Conservation (phyloP, 2,113 vertebrate genomes). For the Xenopus borealis region DNA sequence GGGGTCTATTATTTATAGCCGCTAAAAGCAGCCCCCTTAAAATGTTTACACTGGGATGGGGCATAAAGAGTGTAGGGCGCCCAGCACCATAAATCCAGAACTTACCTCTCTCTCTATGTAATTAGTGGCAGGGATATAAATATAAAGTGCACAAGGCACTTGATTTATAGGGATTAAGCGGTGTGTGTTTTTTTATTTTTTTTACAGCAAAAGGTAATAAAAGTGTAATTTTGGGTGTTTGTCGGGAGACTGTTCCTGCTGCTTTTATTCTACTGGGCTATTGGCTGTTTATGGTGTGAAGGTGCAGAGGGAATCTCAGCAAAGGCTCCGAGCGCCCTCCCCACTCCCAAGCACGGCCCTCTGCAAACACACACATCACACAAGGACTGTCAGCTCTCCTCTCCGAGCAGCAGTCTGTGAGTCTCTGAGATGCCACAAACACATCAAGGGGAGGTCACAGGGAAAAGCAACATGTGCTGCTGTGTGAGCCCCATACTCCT, state of each 20-base stretch:
- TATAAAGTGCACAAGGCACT: too few relatives aligned
- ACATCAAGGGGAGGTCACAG: constrained; percentile 11
- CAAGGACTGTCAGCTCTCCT: neutral
- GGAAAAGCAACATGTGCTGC: neutral
- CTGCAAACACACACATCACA: constrained; percentile 1
- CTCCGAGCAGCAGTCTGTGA: neutral
- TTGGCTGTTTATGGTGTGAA: neutral
- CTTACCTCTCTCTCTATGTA: too few relatives aligned
- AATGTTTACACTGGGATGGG: too few relatives aligned
- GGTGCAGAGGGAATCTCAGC: neutral
- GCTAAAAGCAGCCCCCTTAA: too few relatives aligned
- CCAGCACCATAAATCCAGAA: too few relatives aligned
- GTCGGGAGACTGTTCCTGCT: neutral
- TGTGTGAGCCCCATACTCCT: neutral
- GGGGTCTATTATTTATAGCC: too few relatives aligned
- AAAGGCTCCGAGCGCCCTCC: neutral
- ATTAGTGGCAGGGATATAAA: too few relatives aligned
- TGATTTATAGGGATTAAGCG: too few relatives aligned
- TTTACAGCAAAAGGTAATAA: neutral
- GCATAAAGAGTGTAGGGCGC: too few relatives aligned
- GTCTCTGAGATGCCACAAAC: neutral
- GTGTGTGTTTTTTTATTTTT: neutral
- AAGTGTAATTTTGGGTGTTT: neutral
- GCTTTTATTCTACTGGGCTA: neutral
- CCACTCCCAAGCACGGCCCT: constrained; percentile 11